Conservation (phyloP, 2,888 invertebrate genomes). For the Ferdinandea cuprea region DNA sequence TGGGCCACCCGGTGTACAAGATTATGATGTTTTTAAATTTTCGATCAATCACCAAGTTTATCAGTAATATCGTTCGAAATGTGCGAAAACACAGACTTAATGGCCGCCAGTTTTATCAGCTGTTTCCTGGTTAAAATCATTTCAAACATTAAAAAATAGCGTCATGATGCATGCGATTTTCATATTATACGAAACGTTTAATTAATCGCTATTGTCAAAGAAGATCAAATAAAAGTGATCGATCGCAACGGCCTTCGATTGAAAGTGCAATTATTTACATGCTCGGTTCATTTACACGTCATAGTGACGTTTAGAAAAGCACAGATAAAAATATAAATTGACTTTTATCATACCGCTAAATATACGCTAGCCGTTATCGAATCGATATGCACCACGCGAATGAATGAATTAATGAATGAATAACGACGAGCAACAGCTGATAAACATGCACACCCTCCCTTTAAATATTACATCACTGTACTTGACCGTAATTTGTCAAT, state of each 20-base stretch:
- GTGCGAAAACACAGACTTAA: conserved; percentile 6
- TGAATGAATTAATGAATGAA: conserved; percentile 43
- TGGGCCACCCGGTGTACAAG: no score
- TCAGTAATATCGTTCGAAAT: neutral
- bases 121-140: neutral
- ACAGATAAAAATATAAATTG: neutral
- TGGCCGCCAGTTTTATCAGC: conserved; percentile 12
- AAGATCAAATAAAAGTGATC: neutral
- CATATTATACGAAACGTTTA: neutral
- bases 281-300: neutral
- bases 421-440: conserved; percentile 40
- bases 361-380: conserved; percentile 24
- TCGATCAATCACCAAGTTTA: conserved; percentile 22
- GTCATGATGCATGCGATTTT: neutral
- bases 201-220: neutral
- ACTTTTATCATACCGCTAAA: neutral
- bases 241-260: neutral
- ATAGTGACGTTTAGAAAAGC: neutral
- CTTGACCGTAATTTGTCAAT: conserved; percentile 41
- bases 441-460: conserved; percentile 4
- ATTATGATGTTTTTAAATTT: neutral
- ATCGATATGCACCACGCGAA: conserved; percentile 7
- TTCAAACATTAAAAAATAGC: neutral
- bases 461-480: conserved; percentile 4
- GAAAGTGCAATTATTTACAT: conserved; percentile 25